phyloP scores from a whole-genome alignment of 1,140 invertebrate genomes.

The Pollicipes pollicipes region DNA sequence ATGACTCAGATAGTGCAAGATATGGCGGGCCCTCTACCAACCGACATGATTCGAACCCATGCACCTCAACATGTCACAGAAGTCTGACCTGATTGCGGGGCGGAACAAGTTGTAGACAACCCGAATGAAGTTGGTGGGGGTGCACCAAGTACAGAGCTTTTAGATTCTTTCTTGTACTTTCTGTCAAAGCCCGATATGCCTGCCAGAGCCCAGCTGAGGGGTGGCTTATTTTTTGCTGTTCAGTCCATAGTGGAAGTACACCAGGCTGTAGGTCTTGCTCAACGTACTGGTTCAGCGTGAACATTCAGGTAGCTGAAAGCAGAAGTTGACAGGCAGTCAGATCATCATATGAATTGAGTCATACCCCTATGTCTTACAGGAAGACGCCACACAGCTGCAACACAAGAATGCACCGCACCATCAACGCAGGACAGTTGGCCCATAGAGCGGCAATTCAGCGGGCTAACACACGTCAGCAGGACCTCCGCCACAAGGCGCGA shows the following conservation, averaged over 20 bases:
- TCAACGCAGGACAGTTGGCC: too few relatives aligned
- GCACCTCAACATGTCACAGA: too few relatives aligned
- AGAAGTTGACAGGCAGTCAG: slow-evolving; percentile 7
- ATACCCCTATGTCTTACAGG: background rate
- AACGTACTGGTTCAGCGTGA: slow-evolving; percentile 91
- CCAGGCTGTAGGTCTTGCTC: slow-evolving; percentile 95
- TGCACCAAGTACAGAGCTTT: slow-evolving; percentile 97
- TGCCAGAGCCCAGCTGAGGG: slow-evolving; percentile 88
- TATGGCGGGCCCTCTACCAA: too few relatives aligned
- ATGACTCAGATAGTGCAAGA: too few relatives aligned
- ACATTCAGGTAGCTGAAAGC: slow-evolving; percentile 70
- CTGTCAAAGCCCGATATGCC: slow-evolving; percentile 94
- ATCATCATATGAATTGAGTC: background rate
- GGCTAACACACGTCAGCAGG: too few relatives aligned
- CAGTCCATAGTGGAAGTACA: slow-evolving; percentile 98
- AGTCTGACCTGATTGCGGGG: slow-evolving; percentile 71
- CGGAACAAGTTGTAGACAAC: slow-evolving; percentile 89
- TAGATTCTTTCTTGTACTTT: slow-evolving; percentile 97
- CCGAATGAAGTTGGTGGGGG: slow-evolving; percentile 91
- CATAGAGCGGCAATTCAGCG: too few relatives aligned
- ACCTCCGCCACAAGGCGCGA: too few relatives aligned
- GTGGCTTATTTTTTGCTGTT: slow-evolving; percentile 92
- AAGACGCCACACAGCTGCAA: background rate
- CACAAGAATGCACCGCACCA: background rate
- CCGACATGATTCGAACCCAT: too few relatives aligned